Evolutionary conservation across 1,140 invertebrate genomes (phyloP), one percentile per base, ranked within the genome.

Genomic region (Drosophila leontia): DNA sequence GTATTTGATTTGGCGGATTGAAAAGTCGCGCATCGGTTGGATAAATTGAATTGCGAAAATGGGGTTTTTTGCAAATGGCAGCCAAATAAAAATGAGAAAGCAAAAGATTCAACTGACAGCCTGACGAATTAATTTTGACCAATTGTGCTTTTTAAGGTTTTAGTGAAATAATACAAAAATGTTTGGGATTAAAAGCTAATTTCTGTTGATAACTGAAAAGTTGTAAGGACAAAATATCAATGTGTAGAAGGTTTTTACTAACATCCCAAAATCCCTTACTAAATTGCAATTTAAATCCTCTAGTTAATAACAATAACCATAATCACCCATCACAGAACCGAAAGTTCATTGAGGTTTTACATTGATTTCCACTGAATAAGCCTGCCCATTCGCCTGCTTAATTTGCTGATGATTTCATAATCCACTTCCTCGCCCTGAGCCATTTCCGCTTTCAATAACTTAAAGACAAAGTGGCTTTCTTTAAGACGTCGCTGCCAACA

Each of bases 1-100:
- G 82, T 65, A 53, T 70, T 85, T 86, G 82, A 85, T 75, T 86
- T 85, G 69, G 48, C 42, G 61, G 68, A 82, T 79, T 86, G 61
- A 85, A 85, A 82, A 71, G 69, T 80, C 76, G 60, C 47, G 37
- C 48, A 37, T 44, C 55, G 45, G 48, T 37, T 37, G 48, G 75
- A 78, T 67, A 64, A 81, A 84, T 84, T 85, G 78, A 85, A 81
- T 74, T 67, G 62, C 67, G 47, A 78, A 67, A 83, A 75, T 57
- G 51, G 65, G 17, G 23, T 23, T 32, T 53, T 70, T 62, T 53
- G 69, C 69, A 59, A 51, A 37, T 72, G 69, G 69, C 69, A 75
- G 70, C 48, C 41, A 53, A 75, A 75, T 45, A 53, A 63, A 75
- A 56, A 15, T 29, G 26, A 13, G 47, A 62, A 32, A 26, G 13